Base-by-base conservation (phyloP, 2,888 invertebrate genomes). In the Alsophila aescularia region DNA sequence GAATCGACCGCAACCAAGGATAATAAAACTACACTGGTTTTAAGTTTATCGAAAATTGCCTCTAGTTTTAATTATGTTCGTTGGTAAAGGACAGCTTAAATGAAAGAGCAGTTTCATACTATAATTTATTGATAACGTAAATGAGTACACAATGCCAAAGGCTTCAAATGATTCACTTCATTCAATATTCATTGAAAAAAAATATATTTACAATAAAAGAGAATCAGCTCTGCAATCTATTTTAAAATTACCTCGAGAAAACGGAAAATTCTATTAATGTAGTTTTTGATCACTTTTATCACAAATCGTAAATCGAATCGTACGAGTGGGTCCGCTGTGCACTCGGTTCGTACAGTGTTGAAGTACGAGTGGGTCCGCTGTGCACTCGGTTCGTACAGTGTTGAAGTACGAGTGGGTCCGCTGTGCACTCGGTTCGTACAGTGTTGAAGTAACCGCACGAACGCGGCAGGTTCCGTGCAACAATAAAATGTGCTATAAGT, bases 121-220 rank as follows among this genome's bases (percentile, higher is more conserved):
- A 90, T 91, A 90, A 88, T 67, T 92, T 92, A 92, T 90, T 92
- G 85, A 91, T 91, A 92, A 92, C 92, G 89, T 90, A 92, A 92
- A 92, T 92, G 92, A 92, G 92, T 92, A 92, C 91, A 92, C 87
- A 89, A 88, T 83, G 91, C 90, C 91, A 88, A 83, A 88, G 90
- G 90, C 90, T 89, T 88, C 72, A 89, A 89, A 90, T 87, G 87
- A 88, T 90, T 87, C 81, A 87, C 81, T 89, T 89, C 87, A 90
- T 89, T 87, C 81, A 86, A 87, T 87, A 86, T 87, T 84, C 81
- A 86, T 83, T 87, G 81, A 79, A 88, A 88, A 88, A 86, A 78
- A 75, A 80, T 73, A 79, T 90, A 90, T 90, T 87, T 90, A 90
- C 90, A 90, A 81, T 87, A 83, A 86, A 80, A 83, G 79, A 85